Percentiles rank a stretch among this genome's conserved stretches.
Conservation (phyloP, 2,113 vertebrate genomes). For the Sphaerodactylus townsendi region DNA sequence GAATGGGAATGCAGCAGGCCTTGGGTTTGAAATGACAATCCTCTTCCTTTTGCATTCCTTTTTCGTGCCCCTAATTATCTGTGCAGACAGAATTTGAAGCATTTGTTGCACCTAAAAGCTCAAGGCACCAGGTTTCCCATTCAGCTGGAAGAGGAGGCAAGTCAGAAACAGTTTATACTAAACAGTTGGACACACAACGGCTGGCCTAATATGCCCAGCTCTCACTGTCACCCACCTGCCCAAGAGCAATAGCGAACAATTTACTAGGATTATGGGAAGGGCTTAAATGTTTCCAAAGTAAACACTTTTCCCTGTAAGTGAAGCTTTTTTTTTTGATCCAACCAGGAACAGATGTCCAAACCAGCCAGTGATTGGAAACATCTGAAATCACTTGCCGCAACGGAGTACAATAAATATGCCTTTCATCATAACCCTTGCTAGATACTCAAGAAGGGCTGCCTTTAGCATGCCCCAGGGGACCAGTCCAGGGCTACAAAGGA, state of each 20-base stretch:
- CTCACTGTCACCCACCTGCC: constrained; percentile 62
- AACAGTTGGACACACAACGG: not conserved
- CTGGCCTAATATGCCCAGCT: not conserved
- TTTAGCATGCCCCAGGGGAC: constrained; percentile 59
- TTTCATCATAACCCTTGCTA: constrained; percentile 84
- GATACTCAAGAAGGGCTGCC: constrained; percentile 72
- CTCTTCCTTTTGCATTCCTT: too few relatives aligned
- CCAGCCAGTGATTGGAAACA: constrained; percentile 89
- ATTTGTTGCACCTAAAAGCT: too few relatives aligned
- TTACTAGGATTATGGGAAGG: constrained; percentile 79
- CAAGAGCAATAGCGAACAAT: constrained; percentile 72
- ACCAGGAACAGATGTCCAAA: constrained; percentile 91
- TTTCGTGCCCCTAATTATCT: too few relatives aligned
- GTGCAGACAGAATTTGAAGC: not conserved
- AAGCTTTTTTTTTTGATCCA: constrained; percentile 76
- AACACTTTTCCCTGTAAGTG: constrained; percentile 73
- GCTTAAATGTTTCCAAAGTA: constrained; percentile 81
- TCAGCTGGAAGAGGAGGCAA: not conserved
- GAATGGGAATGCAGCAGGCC: too few relatives aligned
- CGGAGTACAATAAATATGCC: constrained; percentile 90
- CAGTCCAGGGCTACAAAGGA: constrained; percentile 55
- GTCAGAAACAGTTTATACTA: not conserved
- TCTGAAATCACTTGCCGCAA: constrained; percentile 91
- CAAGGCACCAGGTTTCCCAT: not conserved
- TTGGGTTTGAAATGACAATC: too few relatives aligned